Base-by-base conservation (phyloP, 2,797 vertebrate species). In the Bradypodion ventrale region DNA sequence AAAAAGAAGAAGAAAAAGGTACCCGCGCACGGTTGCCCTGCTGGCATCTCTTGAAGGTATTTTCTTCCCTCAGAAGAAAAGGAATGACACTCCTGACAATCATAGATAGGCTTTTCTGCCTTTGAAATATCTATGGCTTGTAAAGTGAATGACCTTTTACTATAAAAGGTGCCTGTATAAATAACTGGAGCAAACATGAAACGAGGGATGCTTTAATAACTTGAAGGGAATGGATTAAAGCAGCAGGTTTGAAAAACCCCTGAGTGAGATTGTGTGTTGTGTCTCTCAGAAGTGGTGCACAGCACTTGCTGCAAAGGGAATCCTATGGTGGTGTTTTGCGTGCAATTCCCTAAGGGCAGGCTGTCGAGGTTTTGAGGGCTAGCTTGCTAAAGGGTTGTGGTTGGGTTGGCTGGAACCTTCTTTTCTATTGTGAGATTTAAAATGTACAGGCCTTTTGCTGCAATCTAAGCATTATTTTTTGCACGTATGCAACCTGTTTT, bases 81-180 rank as follows among this genome's bases (percentile, higher is more conserved):
- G 56, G 73, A 2, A 0, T 52, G 27, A 75, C 86, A 85, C 5
- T 81, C 74, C 89, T 89, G 72, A 86, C 29, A 83, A 35, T 83
- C 77, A 85, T 29, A 89, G 46, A 19, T 85, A 72, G 44, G 27
- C 5, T 84, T 84, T 87, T 80, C 35, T 63, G 42, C 75, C 37
- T 88, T 88, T 88, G 73, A 84, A 87, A 78, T 77, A 84, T 62
- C 72, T 42, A 3, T 83, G 65, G 46, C 32, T 83, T 44, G 15
- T 78, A 89, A 79, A 23, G 21, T 32, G 46, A 82, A n/a, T 40
- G 46, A 69, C 27, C 23, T 87, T 91, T 89, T 86, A 84, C 62
- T 82, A 80, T 84, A 37, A 46, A 70, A 88, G 29, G 49, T 84
- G 5, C 1, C 81, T 83, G 46, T 70, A 69, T 59, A 83, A 90